Percentiles rank a stretch among this genome's conserved stretches.
Evolutionary conservation across 2,888 invertebrate species (phyloP).

Genomic region (Athetis lepigone): DNA sequence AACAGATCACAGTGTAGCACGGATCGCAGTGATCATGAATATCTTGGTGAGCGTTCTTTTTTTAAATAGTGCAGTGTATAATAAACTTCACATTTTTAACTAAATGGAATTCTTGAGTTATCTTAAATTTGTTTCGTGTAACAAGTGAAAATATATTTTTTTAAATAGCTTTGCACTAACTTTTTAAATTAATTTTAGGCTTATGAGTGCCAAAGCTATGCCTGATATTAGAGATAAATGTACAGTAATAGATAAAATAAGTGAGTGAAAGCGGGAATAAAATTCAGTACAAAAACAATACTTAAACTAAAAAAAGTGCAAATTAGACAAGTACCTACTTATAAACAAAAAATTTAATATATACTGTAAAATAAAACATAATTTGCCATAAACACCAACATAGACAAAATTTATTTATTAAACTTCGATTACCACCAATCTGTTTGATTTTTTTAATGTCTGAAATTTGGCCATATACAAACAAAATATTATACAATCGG

Average conservation of each 20-base stretch:
- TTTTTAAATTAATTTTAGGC: background rate
- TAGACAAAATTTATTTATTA: too few relatives aligned
- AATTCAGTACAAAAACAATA: background rate
- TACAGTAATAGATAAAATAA: too few relatives aligned
- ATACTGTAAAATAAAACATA: too few relatives aligned
- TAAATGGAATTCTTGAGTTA: background rate
- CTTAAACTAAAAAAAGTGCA: background rate
- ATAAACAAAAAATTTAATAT: too few relatives aligned
- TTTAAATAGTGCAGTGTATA: slow-evolving; percentile 46
- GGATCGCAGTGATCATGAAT: slow-evolving; percentile 70
- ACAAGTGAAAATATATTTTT: slow-evolving; percentile 2
- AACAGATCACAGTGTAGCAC: slow-evolving; percentile 60
- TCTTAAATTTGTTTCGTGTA: slow-evolving; percentile 2
- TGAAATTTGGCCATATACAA: too few relatives aligned
- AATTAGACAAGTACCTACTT: too few relatives aligned
- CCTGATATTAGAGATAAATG: too few relatives aligned
- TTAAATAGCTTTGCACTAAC: background rate
- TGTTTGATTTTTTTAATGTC: too few relatives aligned
- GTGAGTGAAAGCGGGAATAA: too few relatives aligned
- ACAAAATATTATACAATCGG: slow-evolving; percentile 15
- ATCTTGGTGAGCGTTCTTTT: slow-evolving; percentile 69
- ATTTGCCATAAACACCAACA: too few relatives aligned
- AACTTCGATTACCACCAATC: too few relatives aligned
- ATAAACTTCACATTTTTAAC: slow-evolving; percentile 1
- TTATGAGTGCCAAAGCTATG: too few relatives aligned